Evolutionary conservation across 35 echinoderm and acorn worm species (phyloP).

Genomic region (Ophioderma brevispina): DNA sequence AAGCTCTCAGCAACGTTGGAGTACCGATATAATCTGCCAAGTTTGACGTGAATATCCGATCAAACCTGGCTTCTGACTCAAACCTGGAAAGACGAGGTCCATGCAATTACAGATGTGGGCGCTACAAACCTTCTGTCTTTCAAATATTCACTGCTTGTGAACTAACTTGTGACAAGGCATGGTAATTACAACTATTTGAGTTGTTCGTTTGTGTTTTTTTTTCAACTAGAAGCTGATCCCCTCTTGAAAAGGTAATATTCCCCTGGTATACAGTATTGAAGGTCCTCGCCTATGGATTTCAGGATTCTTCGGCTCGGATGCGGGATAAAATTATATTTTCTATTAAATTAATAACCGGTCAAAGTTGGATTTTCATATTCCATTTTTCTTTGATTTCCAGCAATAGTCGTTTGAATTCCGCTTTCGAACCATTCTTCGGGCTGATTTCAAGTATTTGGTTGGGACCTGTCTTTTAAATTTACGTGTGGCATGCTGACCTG

Average conservation of each 20-base stretch:
- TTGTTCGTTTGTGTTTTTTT: background rate
- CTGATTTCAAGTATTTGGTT: background rate
- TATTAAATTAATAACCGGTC: constrained; percentile 25
- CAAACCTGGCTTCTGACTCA: background rate
- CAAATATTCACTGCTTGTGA: background rate
- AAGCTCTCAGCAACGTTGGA: background rate
- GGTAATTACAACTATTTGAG: background rate
- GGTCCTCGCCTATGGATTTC: background rate
- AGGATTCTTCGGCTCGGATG: background rate
- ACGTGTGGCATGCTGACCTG: background rate
- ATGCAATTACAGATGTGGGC: background rate
- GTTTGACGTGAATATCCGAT: constrained; percentile 31
- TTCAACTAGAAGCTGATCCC: constrained; percentile 38
- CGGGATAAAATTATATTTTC: background rate
- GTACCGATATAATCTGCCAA: constrained; percentile 18
- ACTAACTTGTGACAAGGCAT: background rate
- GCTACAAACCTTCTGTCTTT: background rate
- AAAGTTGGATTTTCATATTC: constrained; percentile 48
- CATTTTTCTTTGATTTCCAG: background rate
- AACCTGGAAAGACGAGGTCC: background rate
- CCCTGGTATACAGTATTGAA: background rate
- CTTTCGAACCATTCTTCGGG: constrained; percentile 11
- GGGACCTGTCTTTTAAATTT: background rate
- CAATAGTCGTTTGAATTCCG: background rate
- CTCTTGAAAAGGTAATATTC: background rate